Base-by-base conservation (phyloP, 2,797 vertebrate genomes). In the Acanthurus tractus region DNA sequence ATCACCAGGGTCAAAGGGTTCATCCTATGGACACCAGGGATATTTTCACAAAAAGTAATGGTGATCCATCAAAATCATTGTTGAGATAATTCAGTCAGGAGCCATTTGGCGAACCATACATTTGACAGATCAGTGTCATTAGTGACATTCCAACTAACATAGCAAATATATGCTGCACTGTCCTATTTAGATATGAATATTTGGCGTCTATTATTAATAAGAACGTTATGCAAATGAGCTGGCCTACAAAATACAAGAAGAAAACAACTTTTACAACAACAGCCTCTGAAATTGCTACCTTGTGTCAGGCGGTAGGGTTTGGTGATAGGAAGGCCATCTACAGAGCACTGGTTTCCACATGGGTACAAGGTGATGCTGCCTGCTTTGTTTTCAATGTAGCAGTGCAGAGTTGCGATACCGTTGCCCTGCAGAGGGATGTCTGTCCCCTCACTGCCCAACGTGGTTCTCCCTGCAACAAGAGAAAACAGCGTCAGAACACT, bases 391-490 rank as follows among this genome's bases (percentile, higher is more conserved):
- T 98, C 96, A 0, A 99, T 97, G 94, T 96, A 98, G 94, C 97
- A 98, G 88, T 99, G 98, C 48, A 96, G 94, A 1, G 94, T 89
- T 0, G 92, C 89, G 34, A 99, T 90, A 34, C 96, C 97, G 0
- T 94, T 90, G 14, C 98, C 98, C 86, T 97, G 97, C 74, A 99
- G 93, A 13, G 94, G 57, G 63, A 99, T 96, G 61, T 99, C 98
- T 62, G 94, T 96, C 11, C 86, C 91, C 0, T 92, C 95, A 0
- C 96, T 95, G 86, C 98, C 98, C 13, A 99, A 93, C 10, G 95
- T 95, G 0, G 97, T 99, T 83, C 92, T 96, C 58, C 98, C 98
- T 99, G 93, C 54, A 89, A 82, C 52, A 38, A 79, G 36, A 83
- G 55, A 59, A 87, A 81, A 74, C 70, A 75, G 56, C 40, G 29